A percentile compares a stretch with the other conserved stretches of the same genome.
Conservation (phyloP, 2,113 vertebrate genomes). For the Alligator sinensis region DNA sequence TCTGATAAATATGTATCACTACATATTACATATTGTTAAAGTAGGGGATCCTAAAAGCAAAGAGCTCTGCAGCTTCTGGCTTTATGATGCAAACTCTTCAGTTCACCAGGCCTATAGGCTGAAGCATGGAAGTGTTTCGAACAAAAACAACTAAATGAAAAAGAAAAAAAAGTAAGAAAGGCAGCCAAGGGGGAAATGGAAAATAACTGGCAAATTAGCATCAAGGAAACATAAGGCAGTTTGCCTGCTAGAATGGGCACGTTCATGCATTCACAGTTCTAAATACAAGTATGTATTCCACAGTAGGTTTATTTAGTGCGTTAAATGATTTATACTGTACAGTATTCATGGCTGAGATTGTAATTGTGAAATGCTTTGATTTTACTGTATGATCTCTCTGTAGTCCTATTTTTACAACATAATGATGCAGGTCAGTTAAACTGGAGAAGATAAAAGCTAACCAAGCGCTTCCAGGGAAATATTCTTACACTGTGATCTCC, state of each 20-base stretch:
- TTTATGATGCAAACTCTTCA: background rate
- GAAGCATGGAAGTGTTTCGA: background rate
- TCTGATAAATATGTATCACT: background rate
- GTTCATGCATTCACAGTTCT: background rate
- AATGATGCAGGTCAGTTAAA: background rate
- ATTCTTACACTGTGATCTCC: background rate
- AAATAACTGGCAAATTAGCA: background rate
- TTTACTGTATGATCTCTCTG: background rate
- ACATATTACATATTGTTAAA: background rate
- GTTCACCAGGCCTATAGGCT: background rate
- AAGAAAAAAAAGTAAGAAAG: background rate
- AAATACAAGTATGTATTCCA: background rate
- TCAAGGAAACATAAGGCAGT: background rate
- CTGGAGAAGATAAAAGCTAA: background rate
- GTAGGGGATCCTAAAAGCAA: background rate
- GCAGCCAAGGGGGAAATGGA: background rate
- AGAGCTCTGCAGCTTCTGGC: background rate
- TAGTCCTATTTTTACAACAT: background rate
- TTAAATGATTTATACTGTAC: slow-evolving; percentile 6
- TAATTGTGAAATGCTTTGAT: background rate
- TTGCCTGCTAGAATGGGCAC: background rate
- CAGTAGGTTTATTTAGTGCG: background rate
- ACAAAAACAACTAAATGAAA: background rate
- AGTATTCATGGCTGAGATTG: background rate
- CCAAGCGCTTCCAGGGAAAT: background rate